Percentiles rank a stretch among this genome's conserved stretches.
These are phyloP conservation scores for Druceiella hillmani DNA, from an alignment of 2,888 invertebrate species.

Conservation along the genomic window DNA sequence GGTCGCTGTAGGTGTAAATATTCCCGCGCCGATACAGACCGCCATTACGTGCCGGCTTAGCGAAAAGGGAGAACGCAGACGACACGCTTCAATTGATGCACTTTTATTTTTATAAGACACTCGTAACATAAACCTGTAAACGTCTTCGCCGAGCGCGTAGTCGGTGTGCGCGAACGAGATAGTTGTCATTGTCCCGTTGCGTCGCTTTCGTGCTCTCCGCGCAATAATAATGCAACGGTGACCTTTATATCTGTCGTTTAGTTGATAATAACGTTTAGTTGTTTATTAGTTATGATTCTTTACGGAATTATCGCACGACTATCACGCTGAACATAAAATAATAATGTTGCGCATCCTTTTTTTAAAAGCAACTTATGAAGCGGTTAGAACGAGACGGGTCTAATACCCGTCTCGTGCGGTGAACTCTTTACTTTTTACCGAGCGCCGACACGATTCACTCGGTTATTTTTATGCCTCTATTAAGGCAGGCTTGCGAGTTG, in stretches of 20 bases:
- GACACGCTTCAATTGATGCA: constrained; percentile 33
- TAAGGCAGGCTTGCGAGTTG: constrained; percentile 12
- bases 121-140: constrained; percentile 50
- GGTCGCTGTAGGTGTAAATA: constrained; percentile 3
- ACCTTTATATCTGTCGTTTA: too few relatives aligned
- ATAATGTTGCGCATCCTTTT: neutral
- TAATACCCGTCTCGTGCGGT: neutral
- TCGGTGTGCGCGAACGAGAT: too few relatives aligned
- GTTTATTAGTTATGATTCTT: too few relatives aligned
- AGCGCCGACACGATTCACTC: constrained; percentile 4
- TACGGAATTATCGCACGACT: too few relatives aligned
- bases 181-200: too few relatives aligned
- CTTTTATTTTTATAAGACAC: constrained; percentile 51
- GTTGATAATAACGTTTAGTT: too few relatives aligned
- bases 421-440: too few relatives aligned
- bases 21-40: neutral
- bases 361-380: neutral
- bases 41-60: neutral
- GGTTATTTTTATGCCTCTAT: constrained; percentile 22
- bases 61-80: constrained; percentile 35
- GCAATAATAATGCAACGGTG: too few relatives aligned
- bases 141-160: too few relatives aligned
- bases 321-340: too few relatives aligned
- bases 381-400: neutral
- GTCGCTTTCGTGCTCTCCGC: too few relatives aligned